A percentile compares a stretch with the other conserved stretches of the same genome.
Evolutionary conservation across 2,888 invertebrate species (phyloP).

Genomic region (Parapristionchus giblindavisi): DNA sequence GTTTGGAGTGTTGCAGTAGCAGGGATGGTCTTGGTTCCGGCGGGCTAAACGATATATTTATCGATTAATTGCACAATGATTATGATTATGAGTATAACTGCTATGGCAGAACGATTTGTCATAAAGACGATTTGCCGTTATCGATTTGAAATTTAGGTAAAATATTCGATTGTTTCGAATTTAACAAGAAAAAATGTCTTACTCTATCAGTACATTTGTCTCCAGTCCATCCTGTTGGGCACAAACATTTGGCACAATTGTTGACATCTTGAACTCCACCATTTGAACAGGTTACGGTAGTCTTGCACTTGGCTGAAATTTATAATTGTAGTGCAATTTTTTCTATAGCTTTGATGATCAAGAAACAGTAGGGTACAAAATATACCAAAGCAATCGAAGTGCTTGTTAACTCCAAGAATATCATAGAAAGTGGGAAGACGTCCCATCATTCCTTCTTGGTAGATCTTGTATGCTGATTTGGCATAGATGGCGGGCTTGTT

Average conservation of each 20-base stretch:
- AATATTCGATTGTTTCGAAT: no score
- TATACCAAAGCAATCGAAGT: constrained; percentile 23
- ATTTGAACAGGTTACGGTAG: constrained; percentile 12
- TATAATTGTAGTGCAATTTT: background rate
- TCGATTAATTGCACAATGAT: no score
- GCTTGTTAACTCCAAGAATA: constrained; percentile 22
- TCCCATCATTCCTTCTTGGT: constrained; percentile 28
- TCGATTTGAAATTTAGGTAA: no score
- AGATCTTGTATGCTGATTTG: constrained; percentile 26
- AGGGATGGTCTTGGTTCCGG: background rate
- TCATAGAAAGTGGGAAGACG: constrained; percentile 33
- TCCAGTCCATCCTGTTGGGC: constrained; percentile 24
- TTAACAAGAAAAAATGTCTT: no score
- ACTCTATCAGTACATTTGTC: background rate
- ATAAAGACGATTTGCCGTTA: no score
- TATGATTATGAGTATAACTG: no score
- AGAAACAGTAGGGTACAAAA: background rate
- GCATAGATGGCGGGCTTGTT: constrained; percentile 27
- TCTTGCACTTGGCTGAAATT: constrained; percentile 16
- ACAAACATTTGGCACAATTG: constrained; percentile 15
- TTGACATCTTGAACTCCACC: constrained; percentile 21
- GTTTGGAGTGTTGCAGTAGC: constrained; percentile 15
- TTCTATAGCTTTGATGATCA: background rate
- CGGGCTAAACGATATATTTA: no score
- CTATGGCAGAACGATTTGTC: no score